phyloP scores from a whole-genome alignment of 2,113 vertebrate species.

The Scalopus aquaticus region DNA sequence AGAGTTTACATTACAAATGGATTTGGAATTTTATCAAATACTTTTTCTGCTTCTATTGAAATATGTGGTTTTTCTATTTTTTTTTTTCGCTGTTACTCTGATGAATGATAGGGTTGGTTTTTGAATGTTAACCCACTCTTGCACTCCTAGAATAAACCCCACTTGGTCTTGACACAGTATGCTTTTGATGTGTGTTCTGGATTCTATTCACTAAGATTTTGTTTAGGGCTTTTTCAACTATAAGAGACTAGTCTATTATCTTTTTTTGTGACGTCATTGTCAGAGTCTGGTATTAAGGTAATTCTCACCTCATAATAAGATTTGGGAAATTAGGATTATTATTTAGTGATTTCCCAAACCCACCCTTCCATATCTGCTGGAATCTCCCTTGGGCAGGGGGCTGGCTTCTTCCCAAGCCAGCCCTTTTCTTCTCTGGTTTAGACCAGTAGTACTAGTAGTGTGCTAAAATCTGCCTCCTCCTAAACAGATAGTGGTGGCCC shows the following conservation, averaged over 20 bases:
- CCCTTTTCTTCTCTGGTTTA: background rate
- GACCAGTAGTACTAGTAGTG: background rate
- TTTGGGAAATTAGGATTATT: background rate
- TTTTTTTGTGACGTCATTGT: constrained; percentile 6
- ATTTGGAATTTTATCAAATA: background rate
- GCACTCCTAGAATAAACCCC: background rate
- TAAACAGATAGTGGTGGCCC: background rate
- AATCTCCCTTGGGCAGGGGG: background rate
- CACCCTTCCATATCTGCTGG: background rate
- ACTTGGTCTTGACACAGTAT: background rate
- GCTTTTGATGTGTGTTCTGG: background rate
- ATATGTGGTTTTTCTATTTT: background rate
- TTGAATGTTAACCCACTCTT: background rate
- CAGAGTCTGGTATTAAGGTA: background rate
- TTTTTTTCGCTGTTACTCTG: background rate
- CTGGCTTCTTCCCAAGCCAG: background rate
- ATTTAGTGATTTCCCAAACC: background rate
- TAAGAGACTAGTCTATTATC: background rate
- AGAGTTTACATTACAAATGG: background rate
- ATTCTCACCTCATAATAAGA: background rate
- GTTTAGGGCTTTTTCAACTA: background rate
- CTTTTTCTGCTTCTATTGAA: constrained; percentile 20
- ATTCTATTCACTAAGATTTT: background rate
- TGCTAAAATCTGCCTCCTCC: constrained; percentile 16
- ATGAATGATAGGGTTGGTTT: background rate